Conservation (phyloP, 2,113 vertebrate genomes). For the Peucedramus taeniatus region DNA sequence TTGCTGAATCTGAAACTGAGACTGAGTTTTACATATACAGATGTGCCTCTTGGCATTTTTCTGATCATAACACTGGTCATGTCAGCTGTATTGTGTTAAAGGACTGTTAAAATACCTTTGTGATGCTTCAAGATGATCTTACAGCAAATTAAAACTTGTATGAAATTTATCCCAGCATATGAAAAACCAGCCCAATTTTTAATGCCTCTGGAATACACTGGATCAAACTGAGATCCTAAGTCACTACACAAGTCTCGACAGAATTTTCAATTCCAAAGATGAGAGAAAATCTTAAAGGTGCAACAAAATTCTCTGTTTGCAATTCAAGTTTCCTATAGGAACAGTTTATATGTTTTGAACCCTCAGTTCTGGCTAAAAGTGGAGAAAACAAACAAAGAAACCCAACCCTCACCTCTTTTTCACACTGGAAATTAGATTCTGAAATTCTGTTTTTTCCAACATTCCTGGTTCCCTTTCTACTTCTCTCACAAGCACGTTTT, state of each 20-base stretch:
- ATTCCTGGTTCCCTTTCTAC: rapidly evolving
- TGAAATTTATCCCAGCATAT: background rate
- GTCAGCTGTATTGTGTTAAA: background rate
- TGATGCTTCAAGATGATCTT: background rate
- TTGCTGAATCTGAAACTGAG: background rate
- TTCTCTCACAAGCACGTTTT: background rate
- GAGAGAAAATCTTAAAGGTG: background rate
- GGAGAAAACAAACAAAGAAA: background rate
- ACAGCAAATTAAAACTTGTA: background rate
- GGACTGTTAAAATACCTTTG: background rate
- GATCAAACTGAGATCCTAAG: background rate
- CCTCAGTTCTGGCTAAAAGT: background rate
- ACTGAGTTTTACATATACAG: background rate
- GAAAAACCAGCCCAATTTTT: background rate
- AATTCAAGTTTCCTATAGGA: background rate
- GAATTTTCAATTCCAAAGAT: background rate
- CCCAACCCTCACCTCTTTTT: background rate
- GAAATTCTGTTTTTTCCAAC: background rate
- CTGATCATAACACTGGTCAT: background rate
- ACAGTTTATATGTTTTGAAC: background rate
- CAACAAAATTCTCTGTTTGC: background rate
- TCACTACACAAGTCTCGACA: background rate
- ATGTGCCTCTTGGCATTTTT: background rate
- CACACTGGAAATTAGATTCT: background rate
- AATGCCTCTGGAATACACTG: background rate